Evolutionary conservation across 2,113 vertebrate genomes (phyloP).

Genomic region (Lasiurus borealis): DNA sequence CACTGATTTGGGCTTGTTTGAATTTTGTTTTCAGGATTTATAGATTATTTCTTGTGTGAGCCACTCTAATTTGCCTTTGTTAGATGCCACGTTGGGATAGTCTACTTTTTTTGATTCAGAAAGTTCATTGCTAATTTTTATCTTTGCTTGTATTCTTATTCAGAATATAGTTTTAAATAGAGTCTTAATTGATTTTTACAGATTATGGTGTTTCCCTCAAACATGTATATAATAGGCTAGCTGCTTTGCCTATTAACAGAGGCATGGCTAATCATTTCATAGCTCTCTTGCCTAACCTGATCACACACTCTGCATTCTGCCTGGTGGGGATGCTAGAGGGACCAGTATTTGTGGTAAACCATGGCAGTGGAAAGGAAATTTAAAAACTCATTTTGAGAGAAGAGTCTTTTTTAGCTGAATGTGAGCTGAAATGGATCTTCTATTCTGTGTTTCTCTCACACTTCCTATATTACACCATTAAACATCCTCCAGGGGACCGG

Average conservation of each 20-base stretch:
- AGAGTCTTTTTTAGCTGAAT: neutral
- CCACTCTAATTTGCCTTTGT: neutral
- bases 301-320: neutral
- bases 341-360: neutral
- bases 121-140: slow-evolving; percentile 31
- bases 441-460: neutral
- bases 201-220: neutral
- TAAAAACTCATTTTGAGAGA: slow-evolving; percentile 15
- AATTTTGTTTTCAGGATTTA: slow-evolving; percentile 35
- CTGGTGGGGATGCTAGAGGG: neutral
- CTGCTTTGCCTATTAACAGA: neutral
- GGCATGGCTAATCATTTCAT: neutral
- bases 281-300: neutral
- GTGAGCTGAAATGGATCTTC: neutral
- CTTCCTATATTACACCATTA: slow-evolving; percentile 57
- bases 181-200: neutral
- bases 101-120: slow-evolving; percentile 31
- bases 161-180: neutral
- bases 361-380: neutral
- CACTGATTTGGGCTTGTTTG: neutral
- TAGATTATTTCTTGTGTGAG: neutral
- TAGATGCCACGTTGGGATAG: neutral
- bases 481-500: slow-evolving; percentile 40
- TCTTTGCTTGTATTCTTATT: slow-evolving; percentile 24
- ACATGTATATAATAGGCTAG: neutral